A percentile compares a stretch with the other conserved stretches of the same genome.
Conservation (phyloP, 2,113 vertebrate species). For the Crotalus horridus region DNA sequence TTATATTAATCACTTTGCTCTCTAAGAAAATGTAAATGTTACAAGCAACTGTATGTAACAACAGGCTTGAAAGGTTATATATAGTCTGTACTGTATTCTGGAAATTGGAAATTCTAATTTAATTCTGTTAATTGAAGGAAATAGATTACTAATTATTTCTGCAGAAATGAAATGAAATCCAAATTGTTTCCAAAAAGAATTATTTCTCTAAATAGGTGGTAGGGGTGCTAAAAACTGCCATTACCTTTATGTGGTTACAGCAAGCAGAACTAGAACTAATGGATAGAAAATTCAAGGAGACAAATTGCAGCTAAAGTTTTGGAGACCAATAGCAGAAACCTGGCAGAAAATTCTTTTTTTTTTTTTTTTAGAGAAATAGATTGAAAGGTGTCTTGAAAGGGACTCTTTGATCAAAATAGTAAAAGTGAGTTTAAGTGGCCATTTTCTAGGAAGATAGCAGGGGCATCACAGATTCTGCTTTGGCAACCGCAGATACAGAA, state of each 20-base stretch:
- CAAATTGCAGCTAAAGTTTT: background rate
- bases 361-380: background rate
- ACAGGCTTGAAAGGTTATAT: background rate
- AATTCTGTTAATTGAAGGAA: constrained; percentile 5
- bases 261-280: background rate
- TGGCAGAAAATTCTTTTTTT: background rate
- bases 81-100: background rate
- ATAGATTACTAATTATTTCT: constrained; percentile 23
- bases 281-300: background rate
- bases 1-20: background rate
- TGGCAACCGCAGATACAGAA: too few relatives aligned
- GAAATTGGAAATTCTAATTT: background rate
- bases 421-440: background rate
- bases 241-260: background rate
- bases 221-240: background rate
- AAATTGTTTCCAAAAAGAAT: constrained; percentile 12
- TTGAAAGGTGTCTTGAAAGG: background rate
- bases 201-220: constrained; percentile 30
- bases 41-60: background rate
- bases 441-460: background rate
- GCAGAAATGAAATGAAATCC: constrained; percentile 37
- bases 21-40: background rate
- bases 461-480: background rate
- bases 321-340: background rate
- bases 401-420: background rate